Evolutionary conservation across 2,113 vertebrate genomes (phyloP).

Genomic region (Calyptomena viridis): DNA sequence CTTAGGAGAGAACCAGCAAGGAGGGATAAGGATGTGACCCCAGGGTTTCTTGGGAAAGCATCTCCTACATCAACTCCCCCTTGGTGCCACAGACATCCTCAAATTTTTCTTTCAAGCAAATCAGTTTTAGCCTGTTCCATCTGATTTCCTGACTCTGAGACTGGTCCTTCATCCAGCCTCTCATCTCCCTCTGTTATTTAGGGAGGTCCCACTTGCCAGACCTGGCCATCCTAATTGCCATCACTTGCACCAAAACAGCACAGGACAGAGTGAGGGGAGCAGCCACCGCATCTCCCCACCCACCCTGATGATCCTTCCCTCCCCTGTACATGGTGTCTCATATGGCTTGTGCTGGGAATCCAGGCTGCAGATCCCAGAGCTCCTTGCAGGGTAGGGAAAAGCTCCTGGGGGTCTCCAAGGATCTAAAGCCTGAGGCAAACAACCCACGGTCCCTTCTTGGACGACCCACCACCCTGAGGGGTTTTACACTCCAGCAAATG

Average conservation of each 20-base stretch:
- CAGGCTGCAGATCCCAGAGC: accelerated
- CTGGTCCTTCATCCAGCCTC: accelerated
- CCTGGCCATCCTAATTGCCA: background rate
- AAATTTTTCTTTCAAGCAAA: background rate
- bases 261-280: background rate
- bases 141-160: background rate
- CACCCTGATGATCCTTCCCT: too few species aligned
- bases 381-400: background rate
- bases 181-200: background rate
- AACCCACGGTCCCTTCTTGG: accelerated
- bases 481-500: background rate
- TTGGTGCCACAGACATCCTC: background rate
- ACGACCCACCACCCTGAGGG: accelerated
- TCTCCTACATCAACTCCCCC: background rate
- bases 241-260: background rate
- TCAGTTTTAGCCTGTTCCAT: background rate
- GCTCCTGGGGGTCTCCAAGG: background rate
- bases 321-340: too few species aligned
- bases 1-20: background rate
- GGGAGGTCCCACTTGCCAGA: background rate
- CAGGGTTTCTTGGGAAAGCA: background rate
- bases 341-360: background rate
- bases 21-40: background rate
- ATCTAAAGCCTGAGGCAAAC: background rate
- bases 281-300: background rate